Evolutionary conservation across 2,888 invertebrate species (phyloP), one percentile per base, ranked within the genome.

Genomic region (Limulus polyphemus): DNA sequence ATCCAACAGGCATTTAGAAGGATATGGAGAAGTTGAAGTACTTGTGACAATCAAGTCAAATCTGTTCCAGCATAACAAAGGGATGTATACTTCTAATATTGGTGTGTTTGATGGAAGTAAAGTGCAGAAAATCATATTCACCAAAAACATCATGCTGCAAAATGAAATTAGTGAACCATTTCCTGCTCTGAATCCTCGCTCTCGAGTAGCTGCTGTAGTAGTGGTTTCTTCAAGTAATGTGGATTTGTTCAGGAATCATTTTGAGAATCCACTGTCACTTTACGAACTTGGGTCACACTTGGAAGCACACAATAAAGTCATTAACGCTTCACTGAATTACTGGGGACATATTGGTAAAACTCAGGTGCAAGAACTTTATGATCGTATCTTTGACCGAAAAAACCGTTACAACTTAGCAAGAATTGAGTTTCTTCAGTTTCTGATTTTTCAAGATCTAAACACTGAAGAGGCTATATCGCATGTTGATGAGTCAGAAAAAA

Each of bases 271-370:
- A 1, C 85, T 86, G 67, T 93, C 97, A 0, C 83, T 84, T 60
- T 95, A 93, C 74, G 98, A 99, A 79, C 86, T 99, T 56, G 94
- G 94, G 0, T 94, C 95, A 0, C 97, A 98, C 72, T 81, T 97
- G 16, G 86, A 88, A 72, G 94, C 97, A 74, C 97, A 95, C 74
- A 93, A 94, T 72, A 87, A 90, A 79, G 79, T 83, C 16, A 86
- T 99, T n/a, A 90, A 95, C 74, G 95, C 93, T 70, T 88, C 91
- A 0, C 89, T 83, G 74, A 99, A 99, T 74, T 98, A 93, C 89
- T 82, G 98, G 71, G 93, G 95, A 7, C 69, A 46, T 49, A 51
- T 10, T 65, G 69, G 12, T 50, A 51, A n/a, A 14, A 54, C 13
- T 2, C 50, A 46, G 4, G 46, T 62, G 55, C 67, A 69, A 58